Evolutionary conservation across 2,113 vertebrate species (phyloP).

Genomic region (Naja naja): DNA sequence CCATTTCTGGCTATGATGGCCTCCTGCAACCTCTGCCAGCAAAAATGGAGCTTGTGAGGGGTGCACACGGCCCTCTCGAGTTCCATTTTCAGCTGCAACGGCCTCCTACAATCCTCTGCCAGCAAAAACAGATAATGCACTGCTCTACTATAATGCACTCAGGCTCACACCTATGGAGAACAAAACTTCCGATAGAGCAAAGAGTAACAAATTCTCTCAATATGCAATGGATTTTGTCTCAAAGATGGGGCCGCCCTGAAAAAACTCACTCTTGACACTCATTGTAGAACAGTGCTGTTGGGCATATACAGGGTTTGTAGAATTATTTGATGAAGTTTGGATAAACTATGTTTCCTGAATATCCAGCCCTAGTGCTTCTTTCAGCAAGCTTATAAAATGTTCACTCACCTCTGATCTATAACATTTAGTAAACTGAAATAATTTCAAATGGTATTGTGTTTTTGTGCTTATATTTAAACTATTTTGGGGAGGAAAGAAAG

Average conservation of each 20-base stretch:
- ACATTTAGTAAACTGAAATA: neutral
- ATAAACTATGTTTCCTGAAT: neutral
- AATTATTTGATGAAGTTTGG: slow-evolving; percentile 8
- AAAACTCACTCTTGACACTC: neutral
- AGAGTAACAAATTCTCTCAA: neutral
- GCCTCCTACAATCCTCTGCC: too few species aligned
- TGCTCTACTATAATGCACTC: neutral
- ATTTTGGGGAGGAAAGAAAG: neutral
- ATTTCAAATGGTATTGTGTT: neutral
- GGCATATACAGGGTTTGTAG: neutral
- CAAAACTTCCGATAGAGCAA: neutral
- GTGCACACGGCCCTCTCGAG: too few species aligned
- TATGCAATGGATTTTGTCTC: neutral
- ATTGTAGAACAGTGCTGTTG: neutral
- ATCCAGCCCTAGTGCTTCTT: neutral
- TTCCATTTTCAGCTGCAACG: too few species aligned
- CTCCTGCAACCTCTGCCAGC: too few species aligned
- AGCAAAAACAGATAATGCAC: too few species aligned
- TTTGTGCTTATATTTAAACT: neutral
- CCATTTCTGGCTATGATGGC: too few species aligned
- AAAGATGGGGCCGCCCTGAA: neutral
- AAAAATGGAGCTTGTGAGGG: too few species aligned
- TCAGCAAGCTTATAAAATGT: neutral
- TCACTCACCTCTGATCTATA: too few species aligned
- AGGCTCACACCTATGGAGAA: neutral